A percentile compares a stretch with the other conserved stretches of the same genome.
phyloP scores from a whole-genome alignment of 2,888 invertebrate species.

The Pherbina coryleti region DNA sequence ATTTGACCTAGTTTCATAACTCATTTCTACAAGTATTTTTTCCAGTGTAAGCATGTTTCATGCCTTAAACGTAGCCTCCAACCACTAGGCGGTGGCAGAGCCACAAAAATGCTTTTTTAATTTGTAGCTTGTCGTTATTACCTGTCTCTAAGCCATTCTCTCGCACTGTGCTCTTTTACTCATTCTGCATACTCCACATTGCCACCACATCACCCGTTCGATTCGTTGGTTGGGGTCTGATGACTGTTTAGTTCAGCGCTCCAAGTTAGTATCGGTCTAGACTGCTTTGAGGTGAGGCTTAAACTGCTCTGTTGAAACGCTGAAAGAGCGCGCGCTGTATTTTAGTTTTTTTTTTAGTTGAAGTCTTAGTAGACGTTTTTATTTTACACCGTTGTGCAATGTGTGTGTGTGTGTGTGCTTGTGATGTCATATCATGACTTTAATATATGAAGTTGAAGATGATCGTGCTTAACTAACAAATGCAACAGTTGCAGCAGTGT shows the following conservation, averaged over 20 bases:
- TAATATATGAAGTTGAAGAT: slow-evolving; percentile 7
- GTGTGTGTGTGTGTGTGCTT: slow-evolving; percentile 1
- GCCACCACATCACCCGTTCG: neutral
- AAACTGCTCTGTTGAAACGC: slow-evolving; percentile 18
- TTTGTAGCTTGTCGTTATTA: slow-evolving; percentile 10
- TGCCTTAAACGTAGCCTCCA: neutral
- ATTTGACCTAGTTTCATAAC: no score
- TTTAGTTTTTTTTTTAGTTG: neutral
- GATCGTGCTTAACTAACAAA: neutral
- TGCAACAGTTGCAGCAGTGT: slow-evolving; percentile 5
- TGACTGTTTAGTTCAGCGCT: slow-evolving; percentile 33
- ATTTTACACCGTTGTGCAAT: neutral
- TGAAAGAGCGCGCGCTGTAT: neutral
- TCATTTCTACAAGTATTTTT: no score
- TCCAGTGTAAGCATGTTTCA: slow-evolving; percentile 3
- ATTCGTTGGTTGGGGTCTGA: slow-evolving; percentile 44
- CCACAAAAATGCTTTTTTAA: slow-evolving; percentile 4
- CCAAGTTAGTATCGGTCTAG: slow-evolving; percentile 46
- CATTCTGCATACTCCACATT: neutral
- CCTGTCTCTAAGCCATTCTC: slow-evolving; percentile 6
- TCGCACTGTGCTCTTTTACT: slow-evolving; percentile 4
- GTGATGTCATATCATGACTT: slow-evolving; percentile 33
- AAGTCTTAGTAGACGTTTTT: neutral
- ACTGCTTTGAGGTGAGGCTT: slow-evolving; percentile 47
- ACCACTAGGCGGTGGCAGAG: neutral